These are phyloP conservation scores for Latrodectus hesperus DNA, from an alignment of 2,888 invertebrate genomes.

Conservation along the genomic window DNA sequence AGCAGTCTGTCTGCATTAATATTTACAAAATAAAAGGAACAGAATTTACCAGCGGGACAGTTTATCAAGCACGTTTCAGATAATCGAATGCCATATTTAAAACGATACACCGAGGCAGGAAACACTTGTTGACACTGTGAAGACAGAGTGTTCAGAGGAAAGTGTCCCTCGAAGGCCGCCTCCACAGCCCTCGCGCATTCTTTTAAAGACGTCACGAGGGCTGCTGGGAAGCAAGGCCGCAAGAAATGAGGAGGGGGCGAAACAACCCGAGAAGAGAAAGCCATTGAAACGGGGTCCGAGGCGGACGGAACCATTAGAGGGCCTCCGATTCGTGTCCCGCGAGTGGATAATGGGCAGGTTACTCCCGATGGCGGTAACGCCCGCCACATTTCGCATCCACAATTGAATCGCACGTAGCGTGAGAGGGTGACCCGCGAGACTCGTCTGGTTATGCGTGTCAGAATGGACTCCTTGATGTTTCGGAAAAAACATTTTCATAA, in stretches of 20 bases:
- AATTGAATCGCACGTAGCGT: slow-evolving; percentile 51
- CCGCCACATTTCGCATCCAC: slow-evolving; percentile 52
- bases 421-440: slow-evolving; percentile 41
- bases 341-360: slow-evolving; percentile 57
- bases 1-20: no score
- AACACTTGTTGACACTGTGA: no score
- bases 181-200: no score
- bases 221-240: no score
- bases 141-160: no score
- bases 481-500: neutral
- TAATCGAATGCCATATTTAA: no score
- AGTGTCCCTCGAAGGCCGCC: no score
- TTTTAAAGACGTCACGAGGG: no score
- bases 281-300: neutral
- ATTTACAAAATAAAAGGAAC: no score
- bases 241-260: neutral
- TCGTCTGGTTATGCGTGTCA: slow-evolving; percentile 8
- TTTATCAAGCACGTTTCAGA: no score
- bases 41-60: no score
- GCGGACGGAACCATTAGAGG: slow-evolving; percentile 23
- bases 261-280: slow-evolving; percentile 1
- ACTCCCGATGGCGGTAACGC: slow-evolving; percentile 30
- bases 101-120: no score
- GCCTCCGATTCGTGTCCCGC: slow-evolving; percentile 56
- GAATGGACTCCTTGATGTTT: neutral